Conservation (phyloP, 2,113 vertebrate species). For the Heliornis fulica region DNA sequence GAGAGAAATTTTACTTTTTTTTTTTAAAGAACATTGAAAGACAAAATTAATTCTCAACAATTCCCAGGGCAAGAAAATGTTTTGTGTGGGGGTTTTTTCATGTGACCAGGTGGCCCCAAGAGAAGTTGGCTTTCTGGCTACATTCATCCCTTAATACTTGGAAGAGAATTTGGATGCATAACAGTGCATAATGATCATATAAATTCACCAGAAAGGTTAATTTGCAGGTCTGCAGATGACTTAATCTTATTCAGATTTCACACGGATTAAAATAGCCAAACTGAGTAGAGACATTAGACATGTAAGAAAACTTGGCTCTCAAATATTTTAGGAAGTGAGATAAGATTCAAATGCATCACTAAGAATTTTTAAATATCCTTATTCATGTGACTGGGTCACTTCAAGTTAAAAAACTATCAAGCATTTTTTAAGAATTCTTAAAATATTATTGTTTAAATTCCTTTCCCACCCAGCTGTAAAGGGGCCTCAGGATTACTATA, state of each 20-base stretch:
- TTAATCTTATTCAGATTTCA: conserved; percentile 8
- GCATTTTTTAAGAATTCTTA: background rate
- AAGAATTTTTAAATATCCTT: background rate
- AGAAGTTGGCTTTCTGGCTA: background rate
- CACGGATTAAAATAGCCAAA: background rate
- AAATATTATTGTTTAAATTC: background rate
- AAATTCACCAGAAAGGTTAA: background rate
- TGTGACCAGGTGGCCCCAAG: background rate
- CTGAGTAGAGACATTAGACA: background rate
- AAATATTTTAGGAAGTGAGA: background rate
- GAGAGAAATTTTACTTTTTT: background rate
- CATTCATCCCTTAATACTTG: background rate
- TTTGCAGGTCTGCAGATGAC: background rate
- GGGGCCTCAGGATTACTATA: background rate
- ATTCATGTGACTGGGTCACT: background rate
- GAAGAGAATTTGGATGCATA: background rate
- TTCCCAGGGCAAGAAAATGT: background rate
- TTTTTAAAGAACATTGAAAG: background rate
- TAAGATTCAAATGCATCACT: background rate
- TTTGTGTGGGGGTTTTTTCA: background rate
- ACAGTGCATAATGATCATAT: background rate
- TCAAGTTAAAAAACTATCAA: background rate
- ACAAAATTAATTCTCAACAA: background rate
- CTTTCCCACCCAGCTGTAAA: conserved; percentile 12
- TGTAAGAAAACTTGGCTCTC: background rate